Base-by-base conservation (phyloP, 92 coral and sea anemone species). In the Metridium senile region DNA sequence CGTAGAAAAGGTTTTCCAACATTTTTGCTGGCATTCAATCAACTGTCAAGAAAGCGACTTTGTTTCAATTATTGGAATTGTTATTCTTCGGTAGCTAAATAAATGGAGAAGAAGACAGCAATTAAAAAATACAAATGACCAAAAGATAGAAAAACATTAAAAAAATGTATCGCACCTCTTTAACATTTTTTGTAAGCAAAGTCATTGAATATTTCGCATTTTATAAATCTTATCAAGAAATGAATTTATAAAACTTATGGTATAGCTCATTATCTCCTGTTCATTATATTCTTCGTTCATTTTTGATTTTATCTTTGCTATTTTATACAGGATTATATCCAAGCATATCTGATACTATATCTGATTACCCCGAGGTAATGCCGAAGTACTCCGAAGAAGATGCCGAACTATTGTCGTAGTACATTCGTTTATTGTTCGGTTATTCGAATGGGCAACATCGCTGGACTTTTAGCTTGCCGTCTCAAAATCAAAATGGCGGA, bases 391-490 rank as follows among this genome's bases (percentile, higher is more conserved):
- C 13, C 31, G 47, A 47, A 39, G 6, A 1, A 32, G 10, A 10
- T 2, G 1, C n/a, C n/a, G n/a, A n/a, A n/a, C n/a, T n/a, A n/a
- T n/a, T n/a, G n/a, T 73, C 78, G 78, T 73, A 23, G 33, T 43
- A 29, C 51, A 11, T 23, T 73, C 78, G 78, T 53, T 56, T n/a
- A 26, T 58, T 45, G 49, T 39, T 52, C 58, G 49, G 53, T 31
- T 20, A 51, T 7, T 13, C 34, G n/a, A n/a, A 54, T 72, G 66
- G 49, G 33, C 29, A 33, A 33, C 8, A 73, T 30, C 78, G 64
- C 78, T 58, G 77, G 6, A 20, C 51, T 29, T 31, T 28, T 21
- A 31, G 49, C n/a, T 17, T 33, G 68, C 56, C 18, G 52, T 54
- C 1, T 0, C 19, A 58, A 6, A 33, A 8, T 18, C 25, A 73